These are phyloP conservation scores for Linepithema humile DNA, from an alignment of 1,140 invertebrate genomes.

Conservation along the genomic window DNA sequence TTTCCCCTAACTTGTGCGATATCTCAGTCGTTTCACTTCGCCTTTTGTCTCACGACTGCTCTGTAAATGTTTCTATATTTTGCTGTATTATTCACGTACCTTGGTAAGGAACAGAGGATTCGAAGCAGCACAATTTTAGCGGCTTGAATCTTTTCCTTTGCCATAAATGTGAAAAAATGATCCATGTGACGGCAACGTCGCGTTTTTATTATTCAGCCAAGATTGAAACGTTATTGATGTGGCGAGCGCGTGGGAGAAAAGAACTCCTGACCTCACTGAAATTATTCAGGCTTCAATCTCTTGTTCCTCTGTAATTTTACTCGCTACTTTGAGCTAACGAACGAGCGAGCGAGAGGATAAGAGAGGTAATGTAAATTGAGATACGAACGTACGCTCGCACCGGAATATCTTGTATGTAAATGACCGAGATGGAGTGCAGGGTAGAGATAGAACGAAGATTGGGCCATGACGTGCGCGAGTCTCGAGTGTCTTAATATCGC, in stretches of 20 bases:
- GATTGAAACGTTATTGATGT: neutral
- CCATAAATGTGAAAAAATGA: neutral
- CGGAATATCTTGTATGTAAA: slow-evolving; percentile 49
- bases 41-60: neutral
- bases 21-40: neutral
- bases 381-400: slow-evolving; percentile 42
- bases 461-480: slow-evolving; percentile 41
- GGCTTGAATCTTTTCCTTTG: neutral
- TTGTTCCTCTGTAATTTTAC: neutral
- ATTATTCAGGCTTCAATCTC: slow-evolving; percentile 19
- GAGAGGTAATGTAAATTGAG: slow-evolving; percentile 43
- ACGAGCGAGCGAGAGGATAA: slow-evolving; percentile 1
- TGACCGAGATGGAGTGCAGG: slow-evolving; percentile 48
- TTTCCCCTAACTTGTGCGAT: neutral
- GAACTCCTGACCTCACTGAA: neutral
- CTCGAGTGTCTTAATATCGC: slow-evolving; percentile 55
- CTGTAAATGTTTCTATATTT: neutral
- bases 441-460: slow-evolving; percentile 46
- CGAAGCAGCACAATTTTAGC: neutral
- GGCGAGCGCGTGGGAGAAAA: neutral
- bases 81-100: neutral
- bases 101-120: neutral
- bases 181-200: neutral
- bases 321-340: slow-evolving; percentile 34
- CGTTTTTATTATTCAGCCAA: neutral